phyloP scores from a whole-genome alignment of 1,140 invertebrate genomes.

The Drosophila malerkotliana region DNA sequence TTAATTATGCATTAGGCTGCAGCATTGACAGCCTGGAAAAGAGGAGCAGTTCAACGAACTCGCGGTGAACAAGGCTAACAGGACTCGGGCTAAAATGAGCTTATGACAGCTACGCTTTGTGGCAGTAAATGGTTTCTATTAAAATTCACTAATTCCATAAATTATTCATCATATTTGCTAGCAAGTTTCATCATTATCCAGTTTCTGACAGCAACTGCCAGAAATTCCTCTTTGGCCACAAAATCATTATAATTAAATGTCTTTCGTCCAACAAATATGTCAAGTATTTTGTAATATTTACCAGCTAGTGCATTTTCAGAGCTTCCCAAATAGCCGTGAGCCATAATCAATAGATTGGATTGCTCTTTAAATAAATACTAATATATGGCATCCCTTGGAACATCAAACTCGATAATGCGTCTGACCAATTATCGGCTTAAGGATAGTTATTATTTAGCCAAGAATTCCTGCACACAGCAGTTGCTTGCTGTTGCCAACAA shows the following conservation, averaged over 20 bases:
- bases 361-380: neutral
- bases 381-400: neutral
- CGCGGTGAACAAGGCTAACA: constrained; percentile 7
- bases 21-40: constrained; percentile 51
- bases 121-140: neutral
- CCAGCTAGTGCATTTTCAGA: neutral
- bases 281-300: too few species aligned
- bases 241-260: neutral
- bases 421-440: constrained; percentile 1
- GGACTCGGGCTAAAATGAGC: constrained; percentile 13
- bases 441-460: constrained; percentile 24
- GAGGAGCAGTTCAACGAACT: constrained; percentile 52
- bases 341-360: neutral
- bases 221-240: neutral
- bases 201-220: neutral
- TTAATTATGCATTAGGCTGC: constrained; percentile 79
- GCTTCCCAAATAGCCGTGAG: neutral
- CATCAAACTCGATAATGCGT: constrained; percentile 13
- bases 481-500: neutral
- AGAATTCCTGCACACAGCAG: constrained; percentile 2
- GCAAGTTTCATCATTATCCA: too few species aligned
- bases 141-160: too few species aligned
- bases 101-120: constrained; percentile 7
- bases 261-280: neutral
- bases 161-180: too few species aligned